Evolutionary conservation across 1,140 invertebrate species (phyloP), one percentile per base, ranked within the genome.

Genomic region (Drosophila kohkoa): DNA sequence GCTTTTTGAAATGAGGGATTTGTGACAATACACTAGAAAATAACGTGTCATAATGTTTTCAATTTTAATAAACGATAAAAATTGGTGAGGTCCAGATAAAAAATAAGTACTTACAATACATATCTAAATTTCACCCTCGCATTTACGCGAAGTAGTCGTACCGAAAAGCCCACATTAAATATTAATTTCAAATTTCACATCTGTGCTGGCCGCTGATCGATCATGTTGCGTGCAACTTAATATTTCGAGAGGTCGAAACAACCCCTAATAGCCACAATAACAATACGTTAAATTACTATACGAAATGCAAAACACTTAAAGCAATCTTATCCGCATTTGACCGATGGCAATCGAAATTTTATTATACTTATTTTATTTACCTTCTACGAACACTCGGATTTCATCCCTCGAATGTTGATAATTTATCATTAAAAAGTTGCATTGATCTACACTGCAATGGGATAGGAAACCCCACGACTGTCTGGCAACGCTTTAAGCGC

Each of bases 181-280:
- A 79, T 75, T 64, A 48, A 43, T 85, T 86, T 79, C 69, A 25
- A 68, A 57, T 64, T 20, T 10, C 35, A 71, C n/a, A 64, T 64
- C 13, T 46, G 38, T 43, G 11, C 16, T 38, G 46, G 45, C 59
- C 28, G 68, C 69, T 72, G 83, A 87, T 88, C 82, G 79, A 87
- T 87, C 83, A 86, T 86, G 75, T 86, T 86, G 82, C 82, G 88
- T 87, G 82, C 73, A 43, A 63, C 52, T 15, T 35, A 16, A 55
- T 15, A 16, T 15, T n/a, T 13, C 52, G 5, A 7, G 49, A 25
- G 63, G 30, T 65, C 28, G 55, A 69, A 82, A 54, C 73, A 69
- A 82, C 82, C 59, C 60, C 62, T 76, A 45, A 45, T 54, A 48
- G 35, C 20, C 15, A 59, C 65, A 75, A 81, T 82, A 69, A 82